Evolutionary conservation across 2,797 vertebrate species (phyloP).

Genomic region (Tapirus indicus): DNA sequence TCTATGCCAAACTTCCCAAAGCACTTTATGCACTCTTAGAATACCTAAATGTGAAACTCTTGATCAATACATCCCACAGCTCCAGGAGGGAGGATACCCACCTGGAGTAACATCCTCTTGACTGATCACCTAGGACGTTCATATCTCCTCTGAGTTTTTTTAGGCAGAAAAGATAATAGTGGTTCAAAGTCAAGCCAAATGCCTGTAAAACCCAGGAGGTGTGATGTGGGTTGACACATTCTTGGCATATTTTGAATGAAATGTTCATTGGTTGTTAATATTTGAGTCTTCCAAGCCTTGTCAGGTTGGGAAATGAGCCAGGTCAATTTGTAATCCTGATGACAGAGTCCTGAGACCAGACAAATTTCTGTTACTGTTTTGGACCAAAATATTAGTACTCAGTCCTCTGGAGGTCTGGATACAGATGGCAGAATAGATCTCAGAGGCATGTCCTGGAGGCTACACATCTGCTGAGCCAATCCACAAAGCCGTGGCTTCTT

Average conservation of each 20-base stretch:
- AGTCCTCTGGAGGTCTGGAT: neutral
- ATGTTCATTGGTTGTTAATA: slow-evolving; percentile 65
- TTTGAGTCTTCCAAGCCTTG: slow-evolving; percentile 49
- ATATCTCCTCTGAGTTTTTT: neutral
- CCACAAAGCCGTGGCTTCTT: neutral
- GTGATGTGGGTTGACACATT: slow-evolving; percentile 37
- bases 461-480: neutral
- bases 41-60: slow-evolving; percentile 2
- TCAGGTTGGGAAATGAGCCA: slow-evolving; percentile 65
- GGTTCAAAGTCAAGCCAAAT: slow-evolving; percentile 60
- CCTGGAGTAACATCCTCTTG: neutral
- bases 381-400: slow-evolving; percentile 52
- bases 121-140: neutral
- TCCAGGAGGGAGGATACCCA: neutral
- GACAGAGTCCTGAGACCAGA: slow-evolving; percentile 48
- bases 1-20: slow-evolving; percentile 41
- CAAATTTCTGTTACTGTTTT: slow-evolving; percentile 61
- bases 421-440: slow-evolving; percentile 31
- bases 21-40: slow-evolving; percentile 20
- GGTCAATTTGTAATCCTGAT: slow-evolving; percentile 67
- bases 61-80: slow-evolving; percentile 30
- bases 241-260: slow-evolving; percentile 72
- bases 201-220: slow-evolving; percentile 50
- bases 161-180: slow-evolving; percentile 19
- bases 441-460: neutral